phyloP scores from a whole-genome alignment of 1,140 invertebrate species.

The Temnothorax curvispinosus region DNA sequence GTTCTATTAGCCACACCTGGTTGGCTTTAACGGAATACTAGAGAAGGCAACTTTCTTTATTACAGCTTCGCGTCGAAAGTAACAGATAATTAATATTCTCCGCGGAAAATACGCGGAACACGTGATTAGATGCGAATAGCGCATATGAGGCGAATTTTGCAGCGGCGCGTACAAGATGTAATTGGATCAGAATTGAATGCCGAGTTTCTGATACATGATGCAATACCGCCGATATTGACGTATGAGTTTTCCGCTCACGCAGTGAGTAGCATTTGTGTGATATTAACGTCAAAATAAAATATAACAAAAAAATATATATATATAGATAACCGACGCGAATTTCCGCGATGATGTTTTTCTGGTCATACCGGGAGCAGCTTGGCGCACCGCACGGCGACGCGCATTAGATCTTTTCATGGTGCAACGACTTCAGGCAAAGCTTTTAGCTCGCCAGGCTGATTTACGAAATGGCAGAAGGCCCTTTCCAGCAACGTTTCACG shows the following conservation, averaged over 20 bases:
- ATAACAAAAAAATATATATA: background rate
- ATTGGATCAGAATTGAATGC: background rate
- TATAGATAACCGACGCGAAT: slow-evolving; percentile 6
- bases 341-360: slow-evolving; percentile 33
- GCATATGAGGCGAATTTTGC: slow-evolving; percentile 2
- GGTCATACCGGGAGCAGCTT: background rate
- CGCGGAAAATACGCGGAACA: background rate
- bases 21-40: slow-evolving; percentile 41
- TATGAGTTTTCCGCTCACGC: background rate
- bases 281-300: background rate
- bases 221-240: background rate
- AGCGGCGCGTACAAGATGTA: background rate
- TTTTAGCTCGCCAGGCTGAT: slow-evolving; percentile 68
- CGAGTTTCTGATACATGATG: background rate
- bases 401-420: slow-evolving; percentile 66
- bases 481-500: slow-evolving; percentile 37
- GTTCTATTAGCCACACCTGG: slow-evolving; percentile 52
- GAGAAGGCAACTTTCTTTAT: slow-evolving; percentile 56
- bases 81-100: slow-evolving; percentile 46
- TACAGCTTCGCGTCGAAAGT: slow-evolving; percentile 17
- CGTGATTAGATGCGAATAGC: background rate
- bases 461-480: slow-evolving; percentile 68
- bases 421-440: slow-evolving; percentile 58
- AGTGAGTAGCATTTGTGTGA: background rate
- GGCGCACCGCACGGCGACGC: slow-evolving; percentile 51